Conservation (phyloP, 35 echinoderm and acorn worm genomes). For the Lytechinus variegatus region DNA sequence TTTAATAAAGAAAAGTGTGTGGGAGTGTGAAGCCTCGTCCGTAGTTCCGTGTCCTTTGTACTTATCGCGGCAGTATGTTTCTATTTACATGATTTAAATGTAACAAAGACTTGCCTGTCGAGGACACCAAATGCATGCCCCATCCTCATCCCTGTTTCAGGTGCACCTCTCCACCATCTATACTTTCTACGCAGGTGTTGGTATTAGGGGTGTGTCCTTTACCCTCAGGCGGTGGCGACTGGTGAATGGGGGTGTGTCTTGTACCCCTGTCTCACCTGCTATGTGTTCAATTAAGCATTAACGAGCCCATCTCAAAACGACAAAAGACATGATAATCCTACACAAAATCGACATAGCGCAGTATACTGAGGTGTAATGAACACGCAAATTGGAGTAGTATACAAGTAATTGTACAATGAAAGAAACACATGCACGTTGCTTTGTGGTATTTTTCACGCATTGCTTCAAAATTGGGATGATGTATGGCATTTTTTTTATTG, state of each 20-base stretch:
- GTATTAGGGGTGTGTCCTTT: not conserved
- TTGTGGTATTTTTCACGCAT: not conserved
- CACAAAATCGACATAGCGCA: not conserved
- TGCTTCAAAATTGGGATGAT: not conserved
- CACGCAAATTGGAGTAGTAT: not conserved
- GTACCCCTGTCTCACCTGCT: not conserved
- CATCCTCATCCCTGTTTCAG: no score
- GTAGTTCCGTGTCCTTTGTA: no score
- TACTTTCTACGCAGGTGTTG: not conserved
- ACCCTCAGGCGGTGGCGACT: no score
- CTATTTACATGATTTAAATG: no score
- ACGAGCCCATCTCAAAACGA: not conserved
- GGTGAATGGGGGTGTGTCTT: not conserved
- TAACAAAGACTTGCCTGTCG: no score
- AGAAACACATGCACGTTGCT: not conserved
- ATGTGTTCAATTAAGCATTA: not conserved
- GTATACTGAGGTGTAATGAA: not conserved
- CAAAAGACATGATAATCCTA: not conserved
- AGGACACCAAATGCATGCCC: no score
- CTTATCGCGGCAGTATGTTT: no score
- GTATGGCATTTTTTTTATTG: not conserved
- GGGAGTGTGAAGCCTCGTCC: no score
- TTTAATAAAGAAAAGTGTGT: no score
- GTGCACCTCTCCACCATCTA: not conserved
- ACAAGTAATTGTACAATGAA: not conserved